A percentile compares a stretch with the other conserved stretches of the same genome.
Evolutionary conservation across 2,113 vertebrate genomes (phyloP).

Genomic region (Chloebia gouldiae): DNA sequence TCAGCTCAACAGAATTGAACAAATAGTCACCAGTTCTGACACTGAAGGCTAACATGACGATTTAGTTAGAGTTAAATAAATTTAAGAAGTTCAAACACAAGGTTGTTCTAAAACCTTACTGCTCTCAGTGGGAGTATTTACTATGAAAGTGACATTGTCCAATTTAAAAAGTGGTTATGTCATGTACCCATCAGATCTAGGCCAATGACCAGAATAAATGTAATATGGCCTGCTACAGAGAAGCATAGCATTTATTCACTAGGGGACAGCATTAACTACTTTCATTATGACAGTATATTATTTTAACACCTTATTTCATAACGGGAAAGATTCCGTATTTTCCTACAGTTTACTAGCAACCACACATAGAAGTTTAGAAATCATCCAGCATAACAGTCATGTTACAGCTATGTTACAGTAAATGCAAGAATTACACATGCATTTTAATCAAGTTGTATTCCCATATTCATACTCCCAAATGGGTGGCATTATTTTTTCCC

Average conservation of each 20-base stretch:
- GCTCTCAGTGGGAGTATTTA: not conserved
- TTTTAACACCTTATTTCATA: not conserved
- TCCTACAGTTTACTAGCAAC: not conserved
- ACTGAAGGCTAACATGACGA: not conserved
- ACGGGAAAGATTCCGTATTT: not conserved
- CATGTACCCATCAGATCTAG: not conserved
- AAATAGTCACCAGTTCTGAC: not conserved
- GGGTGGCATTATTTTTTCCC: not conserved
- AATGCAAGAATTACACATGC: not conserved
- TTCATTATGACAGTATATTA: not conserved
- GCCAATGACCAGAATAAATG: not conserved
- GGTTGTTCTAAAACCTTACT: not conserved
- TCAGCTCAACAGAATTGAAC: not conserved
- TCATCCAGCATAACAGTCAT: not conserved
- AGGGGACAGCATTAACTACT: not conserved
- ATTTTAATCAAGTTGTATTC: not conserved
- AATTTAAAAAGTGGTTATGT: not conserved
- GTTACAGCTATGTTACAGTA: not conserved
- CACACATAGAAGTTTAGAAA: not conserved
- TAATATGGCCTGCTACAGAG: not conserved
- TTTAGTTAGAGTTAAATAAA: not conserved
- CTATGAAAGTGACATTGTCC: not conserved
- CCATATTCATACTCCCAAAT: not conserved
- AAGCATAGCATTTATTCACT: not conserved
- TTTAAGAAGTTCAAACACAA: not conserved